Conservation (phyloP, 37 sponge, comb jelly and placozoan genomes). For the Ephydatia muelleri region DNA sequence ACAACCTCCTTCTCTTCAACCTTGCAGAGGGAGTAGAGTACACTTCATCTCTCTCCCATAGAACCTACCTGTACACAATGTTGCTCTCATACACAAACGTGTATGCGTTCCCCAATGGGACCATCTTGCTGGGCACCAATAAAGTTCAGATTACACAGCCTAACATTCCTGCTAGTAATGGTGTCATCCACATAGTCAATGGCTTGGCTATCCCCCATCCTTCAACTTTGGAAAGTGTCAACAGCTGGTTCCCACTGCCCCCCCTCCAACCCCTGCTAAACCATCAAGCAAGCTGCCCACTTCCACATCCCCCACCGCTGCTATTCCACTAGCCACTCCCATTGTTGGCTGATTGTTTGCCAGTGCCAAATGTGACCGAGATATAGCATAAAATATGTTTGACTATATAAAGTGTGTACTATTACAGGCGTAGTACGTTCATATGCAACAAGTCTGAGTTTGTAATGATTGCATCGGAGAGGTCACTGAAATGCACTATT, state of each 20-base stretch:
- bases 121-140: neutral
- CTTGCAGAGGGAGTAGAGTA: slow-evolving; percentile 32
- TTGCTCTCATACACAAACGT: neutral
- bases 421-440: too few relatives aligned
- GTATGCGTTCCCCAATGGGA: neutral
- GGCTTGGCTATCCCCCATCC: slow-evolving; percentile 7
- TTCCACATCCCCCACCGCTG: too few relatives aligned
- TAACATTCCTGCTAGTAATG: slow-evolving; percentile 52
- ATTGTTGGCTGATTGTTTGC: too few relatives aligned
- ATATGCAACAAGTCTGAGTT: too few relatives aligned
- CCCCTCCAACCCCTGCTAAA: slow-evolving; percentile 26
- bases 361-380: too few relatives aligned
- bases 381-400: too few relatives aligned
- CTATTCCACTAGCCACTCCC: too few relatives aligned
- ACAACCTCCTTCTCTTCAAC: slow-evolving; percentile 40
- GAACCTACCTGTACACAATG: slow-evolving; percentile 11
- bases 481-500: too few relatives aligned
- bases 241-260: slow-evolving; percentile 31
- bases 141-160: slow-evolving; percentile 5
- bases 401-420: too few relatives aligned
- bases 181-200: slow-evolving; percentile 47
- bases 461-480: too few relatives aligned
- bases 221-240: slow-evolving; percentile 32
- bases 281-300: neutral
- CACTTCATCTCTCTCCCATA: slow-evolving; percentile 21